Conservation (phyloP, 2,797 vertebrate species). For the Pseudomugil tenellus region DNA sequence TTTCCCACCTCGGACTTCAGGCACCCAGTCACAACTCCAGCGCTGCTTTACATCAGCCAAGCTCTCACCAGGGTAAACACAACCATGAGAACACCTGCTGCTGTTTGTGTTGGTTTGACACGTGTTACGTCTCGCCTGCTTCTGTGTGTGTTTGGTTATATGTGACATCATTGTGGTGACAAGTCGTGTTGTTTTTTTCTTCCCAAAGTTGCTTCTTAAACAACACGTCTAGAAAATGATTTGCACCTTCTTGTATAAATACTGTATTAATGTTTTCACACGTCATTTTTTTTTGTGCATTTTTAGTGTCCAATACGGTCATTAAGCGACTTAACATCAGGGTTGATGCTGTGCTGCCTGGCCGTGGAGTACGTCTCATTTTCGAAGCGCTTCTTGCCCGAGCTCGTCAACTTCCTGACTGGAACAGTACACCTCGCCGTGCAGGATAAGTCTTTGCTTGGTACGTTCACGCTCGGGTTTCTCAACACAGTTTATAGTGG, state of each 20-base stretch:
- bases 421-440: slow-evolving; percentile 88
- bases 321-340: slow-evolving; percentile 86
- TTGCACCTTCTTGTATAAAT: background rate
- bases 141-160: background rate
- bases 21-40: slow-evolving; percentile 93
- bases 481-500: background rate
- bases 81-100: background rate
- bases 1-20: slow-evolving; percentile 96
- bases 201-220: background rate
- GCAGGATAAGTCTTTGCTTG: slow-evolving; percentile 70
- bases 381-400: slow-evolving; percentile 91
- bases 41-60: slow-evolving; percentile 90
- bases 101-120: background rate
- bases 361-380: slow-evolving; percentile 90
- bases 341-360: slow-evolving; percentile 88
- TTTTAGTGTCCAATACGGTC: slow-evolving; percentile 87
- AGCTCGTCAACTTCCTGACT: slow-evolving; percentile 91
- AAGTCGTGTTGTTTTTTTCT: background rate
- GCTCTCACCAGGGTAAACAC: slow-evolving; percentile 89
- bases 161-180: background rate
- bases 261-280: background rate
- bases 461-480: slow-evolving; percentile 36
- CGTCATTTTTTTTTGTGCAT: slow-evolving; percentile 1
- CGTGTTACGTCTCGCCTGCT: too few relatives aligned
- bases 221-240: background rate